phyloP scores from a whole-genome alignment of 2,797 vertebrate species.

The Acanthurus leucopareius region DNA sequence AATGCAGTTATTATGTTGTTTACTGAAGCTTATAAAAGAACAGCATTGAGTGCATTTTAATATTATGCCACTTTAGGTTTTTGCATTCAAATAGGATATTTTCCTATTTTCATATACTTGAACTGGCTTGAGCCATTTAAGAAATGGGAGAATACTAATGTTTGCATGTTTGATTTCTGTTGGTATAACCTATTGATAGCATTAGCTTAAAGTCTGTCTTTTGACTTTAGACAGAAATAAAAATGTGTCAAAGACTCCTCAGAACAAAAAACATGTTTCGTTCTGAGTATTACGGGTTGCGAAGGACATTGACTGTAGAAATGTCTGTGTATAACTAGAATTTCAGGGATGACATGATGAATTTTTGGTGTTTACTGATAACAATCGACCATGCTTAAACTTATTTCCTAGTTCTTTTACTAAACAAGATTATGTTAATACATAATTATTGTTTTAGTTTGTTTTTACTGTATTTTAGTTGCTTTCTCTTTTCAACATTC shows the following conservation, averaged over 20 bases:
- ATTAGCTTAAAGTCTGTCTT: slow-evolving; percentile 14
- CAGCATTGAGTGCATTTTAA: slow-evolving; percentile 20
- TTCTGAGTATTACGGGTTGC: slow-evolving; percentile 33
- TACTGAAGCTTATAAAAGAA: slow-evolving; percentile 5
- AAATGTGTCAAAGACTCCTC: slow-evolving; percentile 31
- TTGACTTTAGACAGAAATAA: slow-evolving; percentile 5
- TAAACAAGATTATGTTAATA: slow-evolving; percentile 1
- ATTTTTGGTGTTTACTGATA: slow-evolving; percentile 10
- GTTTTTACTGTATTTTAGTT: slow-evolving; percentile 2
- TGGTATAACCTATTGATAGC: slow-evolving; percentile 2
- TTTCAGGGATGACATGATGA: slow-evolving; percentile 39
- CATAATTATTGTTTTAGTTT: neutral
- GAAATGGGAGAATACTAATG: neutral
- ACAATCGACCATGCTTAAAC: neutral
- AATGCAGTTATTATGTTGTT: slow-evolving; percentile 7
- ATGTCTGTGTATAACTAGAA: slow-evolving; percentile 3
- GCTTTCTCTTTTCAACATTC: neutral
- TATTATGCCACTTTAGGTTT: slow-evolving; percentile 18
- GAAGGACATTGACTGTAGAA: slow-evolving; percentile 15
- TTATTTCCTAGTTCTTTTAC: slow-evolving; percentile 1
- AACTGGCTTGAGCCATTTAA: slow-evolving; percentile 23
- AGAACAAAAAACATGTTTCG: slow-evolving; percentile 10
- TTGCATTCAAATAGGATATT: slow-evolving; percentile 45
- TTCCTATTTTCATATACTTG: slow-evolving; percentile 59
- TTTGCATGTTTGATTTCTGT: slow-evolving; percentile 2